A percentile compares a stretch with the other conserved stretches of the same genome.
phyloP scores from a whole-genome alignment of 2,797 vertebrate genomes.

The Lateolabrax maculatus region DNA sequence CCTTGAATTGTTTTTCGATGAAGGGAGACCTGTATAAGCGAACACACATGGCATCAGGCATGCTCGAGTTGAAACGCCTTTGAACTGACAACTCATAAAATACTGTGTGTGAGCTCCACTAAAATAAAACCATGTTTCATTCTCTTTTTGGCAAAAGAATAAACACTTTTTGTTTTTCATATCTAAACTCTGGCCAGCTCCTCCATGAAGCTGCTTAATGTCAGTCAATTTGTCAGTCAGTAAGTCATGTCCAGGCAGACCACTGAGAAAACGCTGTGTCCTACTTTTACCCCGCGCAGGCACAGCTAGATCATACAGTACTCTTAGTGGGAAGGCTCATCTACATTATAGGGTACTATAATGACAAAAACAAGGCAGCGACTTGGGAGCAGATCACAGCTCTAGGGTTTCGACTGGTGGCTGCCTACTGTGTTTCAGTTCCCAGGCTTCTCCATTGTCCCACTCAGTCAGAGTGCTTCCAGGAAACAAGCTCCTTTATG shows the following conservation, averaged over 20 bases:
- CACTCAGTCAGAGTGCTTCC: slow-evolving; percentile 50
- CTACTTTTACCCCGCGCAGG: slow-evolving; percentile 47
- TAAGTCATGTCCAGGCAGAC: slow-evolving; percentile 57
- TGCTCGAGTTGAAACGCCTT: slow-evolving; percentile 36
- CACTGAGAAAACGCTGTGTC: slow-evolving; percentile 31
- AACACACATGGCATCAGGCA: slow-evolving; percentile 51
- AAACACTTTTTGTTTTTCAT: slow-evolving; percentile 44
- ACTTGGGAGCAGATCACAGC: slow-evolving; percentile 68
- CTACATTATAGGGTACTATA: slow-evolving; percentile 65
- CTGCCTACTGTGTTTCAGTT: slow-evolving; percentile 72
- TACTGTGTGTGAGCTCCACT: slow-evolving; percentile 26
- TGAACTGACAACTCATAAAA: slow-evolving; percentile 70
- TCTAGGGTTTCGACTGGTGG: slow-evolving; percentile 70
- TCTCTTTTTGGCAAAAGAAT: slow-evolving; percentile 58
- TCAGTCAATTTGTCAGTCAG: slow-evolving; percentile 45
- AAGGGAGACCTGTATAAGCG: slow-evolving; percentile 48
- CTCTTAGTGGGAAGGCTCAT: slow-evolving; percentile 44
- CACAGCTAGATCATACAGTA: slow-evolving; percentile 40
- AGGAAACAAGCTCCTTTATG: slow-evolving; percentile 60
- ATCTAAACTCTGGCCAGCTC: slow-evolving; percentile 50
- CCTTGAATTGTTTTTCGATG: slow-evolving; percentile 29
- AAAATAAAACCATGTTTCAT: slow-evolving; percentile 56
- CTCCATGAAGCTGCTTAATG: slow-evolving; percentile 35
- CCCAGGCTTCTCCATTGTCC: slow-evolving; percentile 80
- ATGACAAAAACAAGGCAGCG: slow-evolving; percentile 71